These are phyloP conservation scores for Tachina grossa DNA, from an alignment of 2,888 invertebrate genomes.

Conservation along the genomic window DNA sequence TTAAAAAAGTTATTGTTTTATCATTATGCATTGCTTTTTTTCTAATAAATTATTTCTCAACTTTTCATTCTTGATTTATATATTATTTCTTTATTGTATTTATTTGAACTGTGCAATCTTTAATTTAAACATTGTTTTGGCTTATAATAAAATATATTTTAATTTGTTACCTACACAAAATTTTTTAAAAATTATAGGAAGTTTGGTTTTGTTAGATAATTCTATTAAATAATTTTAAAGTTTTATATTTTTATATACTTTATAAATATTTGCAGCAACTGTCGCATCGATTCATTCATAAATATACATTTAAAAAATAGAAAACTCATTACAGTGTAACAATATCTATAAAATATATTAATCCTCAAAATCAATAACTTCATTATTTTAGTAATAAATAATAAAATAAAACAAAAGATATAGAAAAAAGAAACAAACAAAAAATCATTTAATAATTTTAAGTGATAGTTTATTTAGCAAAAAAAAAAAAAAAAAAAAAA, in stretches of 20 bases:
- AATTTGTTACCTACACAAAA: constrained; percentile 45
- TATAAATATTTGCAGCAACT: constrained; percentile 1
- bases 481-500: too few relatives aligned
- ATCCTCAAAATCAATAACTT: constrained; percentile 41
- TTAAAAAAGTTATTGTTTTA: background rate
- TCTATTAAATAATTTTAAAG: constrained; percentile 11
- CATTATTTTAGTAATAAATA: constrained; percentile 44
- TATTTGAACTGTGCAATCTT: constrained; percentile 67
- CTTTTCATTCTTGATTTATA: constrained; percentile 14
- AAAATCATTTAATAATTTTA: constrained; percentile 53
- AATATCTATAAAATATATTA: constrained; percentile 31
- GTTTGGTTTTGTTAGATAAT: background rate
- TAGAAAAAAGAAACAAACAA: constrained; percentile 23
- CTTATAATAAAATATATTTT: constrained; percentile 43
- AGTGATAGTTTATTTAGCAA: constrained; percentile 63
- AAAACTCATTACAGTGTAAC: constrained; percentile 54
- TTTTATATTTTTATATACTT: constrained; percentile 15
- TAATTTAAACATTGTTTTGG: constrained; percentile 47
- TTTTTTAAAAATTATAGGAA: constrained; percentile 56
- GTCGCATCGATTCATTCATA: constrained; percentile 27
- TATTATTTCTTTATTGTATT: constrained; percentile 32
- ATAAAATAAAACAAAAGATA: constrained; percentile 13
- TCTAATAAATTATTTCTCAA: constrained; percentile 4
- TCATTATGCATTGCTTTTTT: background rate
- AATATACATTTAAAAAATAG: constrained; percentile 16